phyloP scores from a whole-genome alignment of 2,888 invertebrate species.

The Entomobrya proxima region DNA sequence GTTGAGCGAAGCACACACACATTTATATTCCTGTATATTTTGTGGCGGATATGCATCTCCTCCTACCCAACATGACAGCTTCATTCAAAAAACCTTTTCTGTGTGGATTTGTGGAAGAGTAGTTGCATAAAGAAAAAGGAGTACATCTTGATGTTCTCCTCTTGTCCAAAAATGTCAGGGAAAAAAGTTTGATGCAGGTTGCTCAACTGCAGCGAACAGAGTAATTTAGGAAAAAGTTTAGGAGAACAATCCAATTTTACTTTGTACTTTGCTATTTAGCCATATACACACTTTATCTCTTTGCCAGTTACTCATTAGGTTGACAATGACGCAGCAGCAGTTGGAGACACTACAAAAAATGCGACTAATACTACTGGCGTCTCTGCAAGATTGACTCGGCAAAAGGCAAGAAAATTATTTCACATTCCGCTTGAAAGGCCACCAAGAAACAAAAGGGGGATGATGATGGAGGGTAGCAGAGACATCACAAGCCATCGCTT shows the following conservation, averaged over 20 bases:
- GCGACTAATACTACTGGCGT: background rate
- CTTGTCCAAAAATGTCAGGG: background rate
- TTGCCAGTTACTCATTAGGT: constrained; percentile 37
- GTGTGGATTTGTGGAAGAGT: background rate
- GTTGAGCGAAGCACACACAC: constrained; percentile 36
- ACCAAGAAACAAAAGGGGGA: background rate
- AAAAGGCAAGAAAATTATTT: constrained; percentile 34
- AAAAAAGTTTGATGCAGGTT: constrained; percentile 16
- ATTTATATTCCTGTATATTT: background rate
- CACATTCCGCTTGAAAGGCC: constrained; percentile 25
- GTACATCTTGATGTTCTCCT: no score
- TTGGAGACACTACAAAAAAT: background rate
- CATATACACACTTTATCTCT: constrained; percentile 34
- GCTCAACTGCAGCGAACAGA: constrained; percentile 23
- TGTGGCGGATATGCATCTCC: background rate
- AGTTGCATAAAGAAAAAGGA: background rate
- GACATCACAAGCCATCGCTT: background rate
- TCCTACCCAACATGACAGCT: constrained; percentile 1
- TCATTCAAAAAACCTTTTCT: background rate
- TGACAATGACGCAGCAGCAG: background rate
- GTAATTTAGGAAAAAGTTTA: constrained; percentile 39
- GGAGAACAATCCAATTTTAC: constrained; percentile 35
- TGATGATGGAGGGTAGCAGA: background rate
- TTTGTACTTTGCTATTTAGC: constrained; percentile 48
- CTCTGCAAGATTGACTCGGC: background rate